These are phyloP conservation scores for Ditylenchus dipsaci DNA, from an alignment of 1,140 invertebrate genomes.

Conservation along the genomic window DNA sequence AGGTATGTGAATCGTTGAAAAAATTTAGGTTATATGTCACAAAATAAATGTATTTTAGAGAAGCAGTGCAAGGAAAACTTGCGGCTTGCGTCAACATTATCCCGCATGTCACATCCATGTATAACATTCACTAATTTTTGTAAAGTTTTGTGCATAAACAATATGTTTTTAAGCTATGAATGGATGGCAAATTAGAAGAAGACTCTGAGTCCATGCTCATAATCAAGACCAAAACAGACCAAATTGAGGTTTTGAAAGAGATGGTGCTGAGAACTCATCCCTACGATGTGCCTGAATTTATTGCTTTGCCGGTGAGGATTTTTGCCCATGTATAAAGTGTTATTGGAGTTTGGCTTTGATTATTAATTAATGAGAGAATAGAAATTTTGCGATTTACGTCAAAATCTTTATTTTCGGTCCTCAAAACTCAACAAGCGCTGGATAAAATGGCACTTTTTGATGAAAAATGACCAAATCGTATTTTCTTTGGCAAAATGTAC, in stretches of 20 bases:
- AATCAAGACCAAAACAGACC: constrained; percentile 34
- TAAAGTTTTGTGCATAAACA: constrained; percentile 1
- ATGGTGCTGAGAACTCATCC: constrained; percentile 28
- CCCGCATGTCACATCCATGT: constrained; percentile 31
- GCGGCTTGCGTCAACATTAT: constrained; percentile 40
- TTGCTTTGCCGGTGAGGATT: constrained; percentile 27
- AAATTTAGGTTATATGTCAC: no score
- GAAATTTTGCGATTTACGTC: background rate
- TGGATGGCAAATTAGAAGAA: constrained; percentile 32
- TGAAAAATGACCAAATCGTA: no score
- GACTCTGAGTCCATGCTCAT: constrained; percentile 37
- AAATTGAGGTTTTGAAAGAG: constrained; percentile 23
- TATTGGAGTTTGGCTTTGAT: no score
- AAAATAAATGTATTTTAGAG: constrained; percentile 23
- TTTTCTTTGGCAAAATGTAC: no score
- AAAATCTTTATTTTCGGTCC: no score
- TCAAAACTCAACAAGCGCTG: no score
- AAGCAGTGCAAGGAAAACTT: constrained; percentile 30
- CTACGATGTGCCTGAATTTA: constrained; percentile 39
- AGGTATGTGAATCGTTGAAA: constrained; percentile 20
- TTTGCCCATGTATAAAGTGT: no score
- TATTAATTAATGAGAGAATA: constrained; percentile 8
- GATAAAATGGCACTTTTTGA: no score
- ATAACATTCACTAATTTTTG: no score
- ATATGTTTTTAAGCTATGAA: constrained; percentile 28